Evolutionary conservation across 2,888 invertebrate species (phyloP), one percentile per base, ranked within the genome.

Genomic region (Tortrix viridana): DNA sequence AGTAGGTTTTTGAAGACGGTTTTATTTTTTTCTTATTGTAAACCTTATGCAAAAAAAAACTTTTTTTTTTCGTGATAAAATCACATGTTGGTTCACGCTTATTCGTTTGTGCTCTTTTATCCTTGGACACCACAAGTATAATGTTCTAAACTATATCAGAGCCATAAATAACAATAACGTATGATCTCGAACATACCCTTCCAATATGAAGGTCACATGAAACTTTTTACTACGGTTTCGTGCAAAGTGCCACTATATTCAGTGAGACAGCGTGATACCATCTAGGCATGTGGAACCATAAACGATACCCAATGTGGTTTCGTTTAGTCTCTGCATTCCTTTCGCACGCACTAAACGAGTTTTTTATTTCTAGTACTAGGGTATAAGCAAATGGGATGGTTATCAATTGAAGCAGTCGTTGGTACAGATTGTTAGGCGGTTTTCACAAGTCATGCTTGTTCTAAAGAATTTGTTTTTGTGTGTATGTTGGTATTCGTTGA

Each of bases 281-380:
- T 83, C 81, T 74, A 73, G 77, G 77, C 81, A 84, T 86, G 77
- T 82, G 84, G 84, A 82, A 78, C 74, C 67, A 73, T 78, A 81
- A 74, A 74, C 71, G 68, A 62, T 71, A 71, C 75, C 75, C 73
- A 72, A 71, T 80, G 73, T 71, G 66, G 71, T 75, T 75, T 69
- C 66, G 77, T 71, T 84, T 86, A 85, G 89, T 87, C 79, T 77
- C 65, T 72, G 71, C 76, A 77, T 78, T 81, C 74, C 86, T 77
- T 82, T 82, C 77, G 82, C 80, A 86, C 88, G 87, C 81, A 83
- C 77, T 76, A 74, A 53, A 60, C 60, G 49, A 43, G 43, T 57
- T 55, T 55, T 62, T 23, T 62, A 53, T 38, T 26, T 46, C 44
- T 16, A 16, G 52, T 53, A 60, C 46, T 23, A 59, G 59, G 59